Base-by-base conservation (phyloP, 2,888 invertebrate species). In the Sarcophaga rosellei region DNA sequence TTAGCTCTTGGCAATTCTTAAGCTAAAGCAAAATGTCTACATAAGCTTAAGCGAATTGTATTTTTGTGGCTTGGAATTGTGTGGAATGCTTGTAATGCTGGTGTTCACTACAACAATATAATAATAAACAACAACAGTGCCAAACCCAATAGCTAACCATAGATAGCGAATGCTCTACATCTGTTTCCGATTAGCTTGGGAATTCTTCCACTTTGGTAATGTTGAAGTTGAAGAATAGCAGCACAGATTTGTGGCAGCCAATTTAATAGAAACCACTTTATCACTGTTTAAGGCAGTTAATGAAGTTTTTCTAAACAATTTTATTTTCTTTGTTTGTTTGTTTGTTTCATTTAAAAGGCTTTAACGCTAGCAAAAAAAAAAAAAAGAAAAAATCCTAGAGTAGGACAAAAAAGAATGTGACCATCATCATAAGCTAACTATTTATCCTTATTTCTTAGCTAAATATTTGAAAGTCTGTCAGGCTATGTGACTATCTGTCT, bases 131-230 rank as follows among this genome's bases (percentile, higher is more conserved):
- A 47, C 65, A 72, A 44, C 59, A 69, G 53, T 69, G 84, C 75
- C 84, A 75, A 80, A 76, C 79, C 84, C 79, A 63, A 80, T 20
- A 68, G 8, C 47, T 44, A 45, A 44, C 78, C 85, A 79, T 75
- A 85, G 75, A 79, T 78, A 74, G 73, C 35, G 35, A 35, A 35
- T 82, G 79, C 85, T 85, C 85, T 85, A 83, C 85, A 83, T 85
- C 78, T 85, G 85, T 75, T 82, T 82, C 82, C 78, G 85, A 82
- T 79, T 85, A 72, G 74, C 85, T 85, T 79, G 85, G 85, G 85
- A 85, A 85, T 85, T 85, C 70, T 79, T 69, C 70, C 53, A 3
- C 74, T 76, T 75, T 47, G 47, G 17, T 15, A 45, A 35, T 35
- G 8, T 35, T 35, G 35, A 35, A 25, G 35, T 78, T 35, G 45